Base-by-base conservation (phyloP, 2,113 vertebrate species). In the Barnardius zonarius region DNA sequence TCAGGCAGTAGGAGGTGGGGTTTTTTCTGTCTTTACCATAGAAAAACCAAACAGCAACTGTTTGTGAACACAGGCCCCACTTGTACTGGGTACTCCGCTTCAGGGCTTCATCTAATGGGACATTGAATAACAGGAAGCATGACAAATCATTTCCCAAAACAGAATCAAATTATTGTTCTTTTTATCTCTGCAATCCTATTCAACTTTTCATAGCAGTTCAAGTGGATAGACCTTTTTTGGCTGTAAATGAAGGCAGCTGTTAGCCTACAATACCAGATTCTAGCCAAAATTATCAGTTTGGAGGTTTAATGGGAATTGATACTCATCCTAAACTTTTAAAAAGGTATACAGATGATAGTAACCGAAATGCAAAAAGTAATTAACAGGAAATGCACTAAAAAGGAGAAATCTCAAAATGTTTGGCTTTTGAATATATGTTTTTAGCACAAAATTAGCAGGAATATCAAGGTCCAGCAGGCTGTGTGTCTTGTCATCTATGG, bases 191-290 rank as follows among this genome's bases (percentile, higher is more conserved):
- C 49, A 92, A 48, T 64, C 11, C n/a, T 37, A 72, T 86, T 93
- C 62, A 92, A 75, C 73, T 97, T 95, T 49, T 80, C 84, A 54
- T 49, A 66, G 69, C 83, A 37, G 63, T 84, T 92, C 46, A 43
- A 96, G 63, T 78, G 46, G 57, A 54, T 15, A 69, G 75, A 79
- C 70, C 37, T 64, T 87, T 94, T 90, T 67, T 95, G 91, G 91
- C 91, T 96, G 79, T 63, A 90, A 94, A 69, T 20, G 17, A 70
- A 49, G 67, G 68, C 88, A 95, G 86, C 86, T 96, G 75, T 82
- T 94, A 75, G 81, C 61, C 90, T 68, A 41, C 0, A 8, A 59
- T 83, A 93, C 76, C 73, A 87, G 31, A 64, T 24, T 76, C 55
- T 70, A 80, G 81, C 68, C 87, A 95, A 73, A 92, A 82, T 86